Conservation (phyloP, 2,888 invertebrate genomes). For the Pyralis farinalis region DNA sequence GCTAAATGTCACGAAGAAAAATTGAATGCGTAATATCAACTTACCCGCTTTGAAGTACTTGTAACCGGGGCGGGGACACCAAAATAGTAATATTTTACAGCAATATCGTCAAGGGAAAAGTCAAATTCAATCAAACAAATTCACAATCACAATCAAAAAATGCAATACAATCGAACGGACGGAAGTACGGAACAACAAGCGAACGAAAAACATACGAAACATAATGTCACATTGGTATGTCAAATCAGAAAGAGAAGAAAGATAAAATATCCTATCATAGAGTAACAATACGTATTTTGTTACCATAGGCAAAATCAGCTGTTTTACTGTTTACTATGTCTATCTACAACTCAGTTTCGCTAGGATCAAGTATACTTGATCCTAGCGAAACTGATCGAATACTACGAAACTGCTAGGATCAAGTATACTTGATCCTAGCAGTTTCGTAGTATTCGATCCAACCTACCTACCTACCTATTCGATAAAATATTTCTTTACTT, state of each 20-base stretch:
- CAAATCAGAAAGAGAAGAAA: slow-evolving; percentile 32
- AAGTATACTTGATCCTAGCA: too few species aligned
- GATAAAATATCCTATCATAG: slow-evolving; percentile 17
- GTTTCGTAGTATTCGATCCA: too few species aligned
- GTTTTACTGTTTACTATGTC: too few species aligned
- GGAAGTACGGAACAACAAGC: slow-evolving; percentile 58
- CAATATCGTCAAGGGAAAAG: slow-evolving; percentile 45
- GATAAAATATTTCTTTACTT: too few species aligned
- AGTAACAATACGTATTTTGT: slow-evolving; percentile 28
- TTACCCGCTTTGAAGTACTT: slow-evolving; percentile 46
- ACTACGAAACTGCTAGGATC: too few species aligned
- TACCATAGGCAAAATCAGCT: slow-evolving; percentile 55
- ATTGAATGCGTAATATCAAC: slow-evolving; percentile 60
- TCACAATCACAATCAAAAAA: slow-evolving; percentile 52
- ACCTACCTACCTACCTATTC: too few species aligned
- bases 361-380: too few species aligned
- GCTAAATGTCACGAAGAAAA: slow-evolving; percentile 54
- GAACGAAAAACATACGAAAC: slow-evolving; percentile 55
- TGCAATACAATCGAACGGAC: slow-evolving; percentile 53
- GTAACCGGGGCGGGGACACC: slow-evolving; percentile 29
- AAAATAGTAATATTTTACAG: slow-evolving; percentile 37
- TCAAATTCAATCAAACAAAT: slow-evolving; percentile 47
- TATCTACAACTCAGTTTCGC: too few species aligned
- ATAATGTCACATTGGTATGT: too few species aligned
- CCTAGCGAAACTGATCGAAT: too few species aligned